Percentiles rank a stretch among this genome's conserved stretches.
Evolutionary conservation across 2,797 vertebrate genomes (phyloP).

Genomic region (Alca torda): DNA sequence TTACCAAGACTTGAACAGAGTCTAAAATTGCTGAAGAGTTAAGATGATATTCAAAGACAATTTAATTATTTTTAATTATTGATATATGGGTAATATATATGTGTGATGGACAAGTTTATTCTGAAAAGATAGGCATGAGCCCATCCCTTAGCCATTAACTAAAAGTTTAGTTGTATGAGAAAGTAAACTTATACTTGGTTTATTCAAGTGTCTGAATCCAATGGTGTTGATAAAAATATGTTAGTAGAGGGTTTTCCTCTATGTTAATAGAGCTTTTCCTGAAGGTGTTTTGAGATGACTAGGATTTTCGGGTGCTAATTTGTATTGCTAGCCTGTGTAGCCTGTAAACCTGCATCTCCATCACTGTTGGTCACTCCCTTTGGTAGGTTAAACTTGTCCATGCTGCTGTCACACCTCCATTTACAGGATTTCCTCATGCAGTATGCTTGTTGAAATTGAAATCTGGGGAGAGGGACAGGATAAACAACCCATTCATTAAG

Average conservation of each 20-base stretch:
- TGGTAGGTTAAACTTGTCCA: background rate
- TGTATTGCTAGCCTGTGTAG: background rate
- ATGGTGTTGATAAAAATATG: background rate
- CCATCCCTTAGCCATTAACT: background rate
- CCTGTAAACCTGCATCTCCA: background rate
- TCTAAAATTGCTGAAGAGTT: background rate
- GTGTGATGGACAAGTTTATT: background rate
- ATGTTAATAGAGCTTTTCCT: background rate
- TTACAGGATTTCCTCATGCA: background rate
- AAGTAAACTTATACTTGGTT: background rate
- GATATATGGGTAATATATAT: background rate
- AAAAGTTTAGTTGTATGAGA: background rate
- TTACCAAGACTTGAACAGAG: background rate
- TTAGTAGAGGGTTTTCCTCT: background rate
- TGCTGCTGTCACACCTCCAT: background rate
- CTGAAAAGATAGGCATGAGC: background rate
- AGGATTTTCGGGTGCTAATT: background rate
- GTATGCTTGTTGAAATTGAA: background rate
- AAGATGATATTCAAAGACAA: background rate
- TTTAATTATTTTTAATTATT: background rate
- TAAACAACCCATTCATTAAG: background rate
- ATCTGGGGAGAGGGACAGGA: background rate
- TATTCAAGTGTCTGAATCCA: background rate
- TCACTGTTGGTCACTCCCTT: background rate
- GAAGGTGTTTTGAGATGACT: background rate